Evolutionary conservation across 2,113 vertebrate genomes (phyloP).

Genomic region (Tragelaphus imberbis): DNA sequence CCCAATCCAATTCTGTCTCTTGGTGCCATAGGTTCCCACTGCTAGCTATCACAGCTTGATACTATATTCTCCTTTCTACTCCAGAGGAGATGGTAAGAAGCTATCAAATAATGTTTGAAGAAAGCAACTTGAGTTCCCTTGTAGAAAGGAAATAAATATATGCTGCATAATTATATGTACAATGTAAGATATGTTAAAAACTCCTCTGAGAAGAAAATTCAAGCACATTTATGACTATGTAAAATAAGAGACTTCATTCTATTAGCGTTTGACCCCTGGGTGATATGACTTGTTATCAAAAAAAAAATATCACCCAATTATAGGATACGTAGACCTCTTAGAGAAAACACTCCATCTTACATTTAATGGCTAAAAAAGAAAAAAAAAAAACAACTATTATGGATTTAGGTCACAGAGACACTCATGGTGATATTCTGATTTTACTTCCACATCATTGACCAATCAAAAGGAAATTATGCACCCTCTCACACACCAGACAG

Average conservation of each 20-base stretch:
- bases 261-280: neutral
- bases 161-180: conserved; percentile 39
- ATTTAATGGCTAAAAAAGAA: neutral
- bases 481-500: neutral
- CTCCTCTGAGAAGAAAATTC: neutral
- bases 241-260: neutral
- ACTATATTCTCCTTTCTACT: conserved; percentile 39
- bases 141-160: conserved; percentile 44
- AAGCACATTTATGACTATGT: neutral
- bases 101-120: conserved; percentile 45
- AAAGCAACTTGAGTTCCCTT: conserved; percentile 41
- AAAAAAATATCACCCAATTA: neutral
- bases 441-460: neutral
- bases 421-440: neutral
- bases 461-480: neutral
- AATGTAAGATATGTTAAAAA: conserved; percentile 18
- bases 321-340: neutral
- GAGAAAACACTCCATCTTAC: neutral
- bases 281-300: neutral
- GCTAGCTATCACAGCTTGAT: conserved; percentile 23
- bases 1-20: neutral
- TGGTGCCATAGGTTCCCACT: neutral
- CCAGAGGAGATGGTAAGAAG: conserved; percentile 37
- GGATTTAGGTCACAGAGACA: neutral
- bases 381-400: neutral